Evolutionary conservation across 1,140 invertebrate genomes (phyloP), one percentile per base, ranked within the genome.

Genomic region (Notospermus geniculatus): DNA sequence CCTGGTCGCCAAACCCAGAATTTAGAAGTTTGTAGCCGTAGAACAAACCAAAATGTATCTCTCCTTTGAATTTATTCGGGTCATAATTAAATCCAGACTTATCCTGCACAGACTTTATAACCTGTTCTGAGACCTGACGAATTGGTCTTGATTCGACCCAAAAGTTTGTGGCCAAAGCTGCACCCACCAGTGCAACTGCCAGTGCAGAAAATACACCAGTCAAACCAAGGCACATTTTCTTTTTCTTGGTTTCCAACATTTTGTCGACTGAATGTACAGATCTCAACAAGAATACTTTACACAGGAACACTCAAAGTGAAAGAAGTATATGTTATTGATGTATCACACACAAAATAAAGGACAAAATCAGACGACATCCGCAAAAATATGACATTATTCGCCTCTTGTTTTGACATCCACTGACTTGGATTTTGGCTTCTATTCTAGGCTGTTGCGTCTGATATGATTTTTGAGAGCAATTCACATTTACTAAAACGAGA

Each of bases 151-250:
- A 90, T 30, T 88, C 87, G 1, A 93, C 86, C 94, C 94, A 97
- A 69, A 91, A 87, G 68, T 91, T 89, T 0, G 92, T 95, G 0
- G 90, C 91, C 59, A 96, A 79, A 28, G 91, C 89, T 13, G 90
- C 90, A 15, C 91, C 87, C 1, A 94, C 84, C 45, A 96, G 76
- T 5, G 88, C 91, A 54, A 94, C 88, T 58, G 89, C 89, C 54
- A 92, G 77, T 73, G 91, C 88, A 59, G 90, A 90, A 5, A 91
- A 87, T 64, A 95, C 89, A 76, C 95, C 94, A 23, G 92, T 95
- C 57, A 90, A 87, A 72, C 93, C 93, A 41, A 95, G 90, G 80
- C 93, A 88, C 25, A 57, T 30, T 59, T 71, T 76, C 52, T 71
- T 66, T 57, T 68, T 69, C 13, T 67, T 45, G 39, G 70, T 5